A percentile compares a stretch with the other conserved stretches of the same genome.
phyloP scores from a whole-genome alignment of 2,113 vertebrate species.

The Takifugu flavidus region DNA sequence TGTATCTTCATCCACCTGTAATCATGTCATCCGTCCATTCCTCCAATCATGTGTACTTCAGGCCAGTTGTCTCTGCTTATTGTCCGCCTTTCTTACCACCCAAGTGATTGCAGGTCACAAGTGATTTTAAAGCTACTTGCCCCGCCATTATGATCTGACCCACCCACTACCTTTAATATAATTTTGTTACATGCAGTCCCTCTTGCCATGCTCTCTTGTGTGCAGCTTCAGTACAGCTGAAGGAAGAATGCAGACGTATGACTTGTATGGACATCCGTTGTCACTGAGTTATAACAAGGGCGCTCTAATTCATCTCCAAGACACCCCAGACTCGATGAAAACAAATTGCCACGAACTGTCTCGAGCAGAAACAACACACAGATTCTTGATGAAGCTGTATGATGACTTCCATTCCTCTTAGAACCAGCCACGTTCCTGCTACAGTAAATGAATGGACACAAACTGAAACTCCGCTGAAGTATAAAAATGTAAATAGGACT shows the following conservation, averaged over 20 bases:
- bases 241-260: not conserved
- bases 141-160: slow-evolving; percentile 13
- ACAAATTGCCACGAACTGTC: too few relatives aligned
- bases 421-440: too few relatives aligned
- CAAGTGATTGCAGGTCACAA: slow-evolving; percentile 59
- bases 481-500: too few relatives aligned
- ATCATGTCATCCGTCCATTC: slow-evolving; percentile 40
- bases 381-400: too few relatives aligned
- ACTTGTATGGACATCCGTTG: not conserved
- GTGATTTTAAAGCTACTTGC: slow-evolving; percentile 50
- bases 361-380: too few relatives aligned
- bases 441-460: too few relatives aligned
- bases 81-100: slow-evolving; percentile 44
- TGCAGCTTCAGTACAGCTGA: slow-evolving; percentile 23
- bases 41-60: slow-evolving; percentile 21
- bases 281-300: too few relatives aligned
- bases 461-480: too few relatives aligned
- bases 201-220: slow-evolving; percentile 23
- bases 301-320: too few relatives aligned
- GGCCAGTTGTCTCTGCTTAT: slow-evolving; percentile 27
- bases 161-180: slow-evolving; percentile 42
- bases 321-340: too few relatives aligned
- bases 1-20: slow-evolving; percentile 34
- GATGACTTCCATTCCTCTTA: too few relatives aligned
- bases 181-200: slow-evolving; percentile 47